These are phyloP conservation scores for Cybosia mesomella DNA, from an alignment of 2,888 invertebrate genomes.

Conservation along the genomic window DNA sequence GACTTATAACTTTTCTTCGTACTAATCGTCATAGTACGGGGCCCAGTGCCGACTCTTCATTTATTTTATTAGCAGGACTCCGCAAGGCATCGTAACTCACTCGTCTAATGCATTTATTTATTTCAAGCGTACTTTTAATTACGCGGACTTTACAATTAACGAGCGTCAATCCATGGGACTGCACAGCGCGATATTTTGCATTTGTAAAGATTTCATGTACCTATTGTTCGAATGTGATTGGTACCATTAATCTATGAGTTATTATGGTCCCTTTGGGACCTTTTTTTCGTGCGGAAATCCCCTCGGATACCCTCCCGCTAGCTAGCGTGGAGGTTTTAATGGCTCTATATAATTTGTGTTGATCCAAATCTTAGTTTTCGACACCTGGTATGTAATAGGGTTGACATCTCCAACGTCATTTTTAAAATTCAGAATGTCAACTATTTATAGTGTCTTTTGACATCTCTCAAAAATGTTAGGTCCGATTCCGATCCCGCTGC, in stretches of 20 bases:
- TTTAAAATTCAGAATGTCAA: too few species aligned
- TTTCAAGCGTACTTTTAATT: constrained; percentile 77
- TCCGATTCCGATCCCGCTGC: too few species aligned
- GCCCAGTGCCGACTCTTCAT: constrained; percentile 71
- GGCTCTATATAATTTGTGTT: not conserved
- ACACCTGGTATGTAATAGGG: not conserved
- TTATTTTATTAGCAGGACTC: constrained; percentile 81
- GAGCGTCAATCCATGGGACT: constrained; percentile 65
- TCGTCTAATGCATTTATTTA: constrained; percentile 78
- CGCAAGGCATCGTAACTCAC: constrained; percentile 78
- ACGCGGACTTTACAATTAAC: constrained; percentile 72
- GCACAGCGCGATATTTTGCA: constrained; percentile 51
- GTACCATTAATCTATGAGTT: not conserved
- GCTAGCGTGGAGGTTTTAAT: too few species aligned
- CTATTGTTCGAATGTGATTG: not conserved
- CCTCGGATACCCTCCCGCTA: too few species aligned
- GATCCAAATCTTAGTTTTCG: not conserved
- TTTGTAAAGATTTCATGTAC: constrained; percentile 13
- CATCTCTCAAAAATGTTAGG: too few species aligned
- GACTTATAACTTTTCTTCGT: constrained; percentile 44
- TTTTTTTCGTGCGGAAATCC: too few species aligned
- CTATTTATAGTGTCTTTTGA: too few species aligned
- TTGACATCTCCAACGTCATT: too few species aligned
- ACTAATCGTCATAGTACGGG: constrained; percentile 42
- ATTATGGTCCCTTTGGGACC: not conserved